Base-by-base conservation (phyloP, 2,113 vertebrate genomes). In the Tachysurus vachellii region DNA sequence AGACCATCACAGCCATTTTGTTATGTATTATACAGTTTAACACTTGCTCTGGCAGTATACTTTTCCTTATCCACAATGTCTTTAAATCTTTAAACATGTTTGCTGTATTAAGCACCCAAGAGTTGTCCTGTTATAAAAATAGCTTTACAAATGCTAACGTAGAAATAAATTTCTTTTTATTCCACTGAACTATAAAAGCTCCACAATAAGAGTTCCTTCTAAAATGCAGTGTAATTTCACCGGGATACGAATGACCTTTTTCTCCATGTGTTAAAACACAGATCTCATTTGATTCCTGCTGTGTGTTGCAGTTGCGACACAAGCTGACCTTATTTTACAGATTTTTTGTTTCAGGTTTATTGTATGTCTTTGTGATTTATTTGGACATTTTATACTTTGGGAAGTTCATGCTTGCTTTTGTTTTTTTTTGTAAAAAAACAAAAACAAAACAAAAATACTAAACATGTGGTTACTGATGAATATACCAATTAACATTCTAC, bases 271-370 rank as follows among this genome's bases (percentile, higher is more conserved):
- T 80, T 57, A 56, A 56, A 79, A 56, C 50, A 7, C 53, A 0
- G 9, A 59, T 57, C 54, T 80, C 47, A 4, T 80, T 57, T 80
- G 54, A 81, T 44, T 81, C 3, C 17, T 81, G 31, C 56, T 61
- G n/a, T 44, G 80, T 87, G 56, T 50, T 83, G 17, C 5, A 42
- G 14, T 12, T 59, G 26, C 5, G 9, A 71, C 9, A 44, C 19
- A 80, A 19, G 21, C 76, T 61, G 61, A 28, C 28, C 5, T 44
- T 86, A 56, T 94, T 94, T 94, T 93, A 93, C 91, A 83, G 80
- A 86, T 68, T 93, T 95, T 92, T 92, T 91, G 91, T 6, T 62
- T 47, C 62, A 44, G 47, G 56, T 90, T 90, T 94, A 87, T 91
- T 93, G 91, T 80, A 89, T 89, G 86, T 50, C 62, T 94, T 95